Evolutionary conservation across 2,113 vertebrate species (phyloP), one percentile per base, ranked within the genome.

Genomic region (Myocastor coypus): DNA sequence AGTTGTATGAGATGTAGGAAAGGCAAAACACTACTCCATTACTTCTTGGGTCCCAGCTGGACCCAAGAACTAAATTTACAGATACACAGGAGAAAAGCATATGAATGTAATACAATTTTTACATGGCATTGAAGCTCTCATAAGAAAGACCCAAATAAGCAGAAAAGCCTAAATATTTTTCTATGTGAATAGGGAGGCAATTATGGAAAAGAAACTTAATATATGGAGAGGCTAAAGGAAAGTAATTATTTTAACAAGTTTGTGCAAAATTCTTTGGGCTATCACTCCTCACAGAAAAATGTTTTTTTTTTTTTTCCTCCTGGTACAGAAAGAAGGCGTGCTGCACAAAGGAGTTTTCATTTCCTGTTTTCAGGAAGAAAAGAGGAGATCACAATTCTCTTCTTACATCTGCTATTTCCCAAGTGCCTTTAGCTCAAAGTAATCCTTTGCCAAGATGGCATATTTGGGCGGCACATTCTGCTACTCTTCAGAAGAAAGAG

Each of bases 331-430:
- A 61, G 59, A 55, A 75, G 61, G 28, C 17, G 37, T 80, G 14
- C 55, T 81, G 50, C 12, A 14, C 50, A 42, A 64, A 82, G 9
- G 40, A 90, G n/a, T 91, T 86, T 93, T 80, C 73, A 82, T 64
- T 37, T 81, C 57, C 42, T 86, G 64, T 50, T 87, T 75, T 57
- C 24, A 59, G 75, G 37, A 82, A 64, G 22, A 57, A 71, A 87
- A 46, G 71, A 88, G 22, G 40, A 59, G 46, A 85, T 26, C 42
- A 73, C 17, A 64, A 46, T 93, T 75, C 83, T 92, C 69, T 82
- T 92, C 69, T 82, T 7, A 22, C 46, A 91, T 91, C 95, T 93
- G 87, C 66, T 91, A 50, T 83, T 93, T 87, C 89, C 66, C 82
- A 91, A 83, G 64, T 66, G 37, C 14, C 37, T 66, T 86, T 28